These are phyloP conservation scores for Solen grandis DNA, from an alignment of 1,140 invertebrate species.

Conservation along the genomic window DNA sequence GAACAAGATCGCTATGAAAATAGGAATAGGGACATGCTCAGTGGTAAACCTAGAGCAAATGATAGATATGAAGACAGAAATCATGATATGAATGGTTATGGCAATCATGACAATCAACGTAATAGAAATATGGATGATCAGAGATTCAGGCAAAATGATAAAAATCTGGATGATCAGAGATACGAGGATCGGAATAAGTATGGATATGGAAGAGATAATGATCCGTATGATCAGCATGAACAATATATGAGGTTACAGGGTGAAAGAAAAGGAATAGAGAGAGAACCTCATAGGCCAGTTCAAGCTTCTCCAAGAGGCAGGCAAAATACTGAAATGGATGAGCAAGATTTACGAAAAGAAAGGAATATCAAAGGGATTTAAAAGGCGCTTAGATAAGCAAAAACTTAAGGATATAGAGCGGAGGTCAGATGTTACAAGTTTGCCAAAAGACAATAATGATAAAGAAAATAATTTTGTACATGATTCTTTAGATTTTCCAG, in stretches of 20 bases:
- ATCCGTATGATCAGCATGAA: neutral
- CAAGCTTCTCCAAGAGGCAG: conserved; percentile 15
- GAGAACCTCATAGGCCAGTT: conserved; percentile 27
- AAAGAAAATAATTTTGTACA: conserved; percentile 51
- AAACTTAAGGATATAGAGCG: conserved; percentile 19
- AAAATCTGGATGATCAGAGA: neutral
- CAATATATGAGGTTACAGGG: conserved; percentile 33
- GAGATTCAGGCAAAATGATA: too few relatives aligned
- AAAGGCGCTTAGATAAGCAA: conserved; percentile 56
- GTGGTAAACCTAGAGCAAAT: conserved; percentile 30
- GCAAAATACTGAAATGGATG: conserved; percentile 54
- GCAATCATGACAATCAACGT: conserved; percentile 11
- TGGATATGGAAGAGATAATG: neutral
- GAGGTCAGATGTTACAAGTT: neutral
- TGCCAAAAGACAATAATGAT: conserved; percentile 26
- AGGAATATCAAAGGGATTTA: conserved; percentile 70
- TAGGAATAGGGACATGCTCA: conserved; percentile 29
- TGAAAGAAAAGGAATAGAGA: conserved; percentile 40
- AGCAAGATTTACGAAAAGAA: conserved; percentile 64
- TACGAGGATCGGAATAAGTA: neutral
- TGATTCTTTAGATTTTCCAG: conserved; percentile 58
- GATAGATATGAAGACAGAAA: conserved; percentile 40
- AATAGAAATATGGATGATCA: too few relatives aligned
- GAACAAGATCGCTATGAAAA: conserved; percentile 49
- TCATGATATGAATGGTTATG: conserved; percentile 20